Percentiles rank a stretch among this genome's conserved stretches.
Evolutionary conservation across 2,888 invertebrate species (phyloP).

Genomic region (Leptothorax acervorum): DNA sequence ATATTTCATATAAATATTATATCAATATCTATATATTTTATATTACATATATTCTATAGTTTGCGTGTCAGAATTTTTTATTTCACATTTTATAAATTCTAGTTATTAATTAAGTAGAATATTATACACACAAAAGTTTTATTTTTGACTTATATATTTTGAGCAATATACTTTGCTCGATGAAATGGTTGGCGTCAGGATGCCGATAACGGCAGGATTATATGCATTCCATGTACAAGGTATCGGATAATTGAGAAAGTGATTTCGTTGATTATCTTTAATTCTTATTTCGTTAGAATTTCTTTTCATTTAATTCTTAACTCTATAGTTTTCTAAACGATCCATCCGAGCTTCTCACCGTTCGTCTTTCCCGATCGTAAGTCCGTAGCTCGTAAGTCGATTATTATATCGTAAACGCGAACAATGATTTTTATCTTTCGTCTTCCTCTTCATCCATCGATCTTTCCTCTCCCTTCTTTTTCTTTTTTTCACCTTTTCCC

Average conservation of each 20-base stretch:
- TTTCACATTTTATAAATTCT: constrained; percentile 5
- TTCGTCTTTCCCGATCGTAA: constrained; percentile 59
- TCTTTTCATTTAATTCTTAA: constrained; percentile 18
- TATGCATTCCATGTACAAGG: constrained; percentile 71
- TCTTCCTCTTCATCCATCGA: constrained; percentile 40
- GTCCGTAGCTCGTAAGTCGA: constrained; percentile 70
- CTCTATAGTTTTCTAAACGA: not conserved
- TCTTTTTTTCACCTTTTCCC: constrained; percentile 49
- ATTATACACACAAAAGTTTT: not conserved
- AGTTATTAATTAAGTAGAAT: constrained; percentile 14
- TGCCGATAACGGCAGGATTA: constrained; percentile 31
- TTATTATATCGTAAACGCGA: constrained; percentile 61
- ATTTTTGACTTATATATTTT: constrained; percentile 23
- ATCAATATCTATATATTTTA: not conserved
- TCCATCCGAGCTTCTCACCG: constrained; percentile 55
- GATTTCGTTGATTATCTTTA: constrained; percentile 13
- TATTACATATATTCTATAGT: not conserved
- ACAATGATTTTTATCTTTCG: constrained; percentile 53
- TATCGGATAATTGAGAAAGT: constrained; percentile 43
- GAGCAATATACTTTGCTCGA: not conserved
- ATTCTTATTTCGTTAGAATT: constrained; percentile 8
- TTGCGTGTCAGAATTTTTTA: not conserved
- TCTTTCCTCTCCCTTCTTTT: constrained; percentile 43
- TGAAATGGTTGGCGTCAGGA: not conserved
- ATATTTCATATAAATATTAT: not conserved